These are phyloP conservation scores for Tapirus terrestris DNA, from an alignment of 2,113 vertebrate genomes.

Conservation along the genomic window DNA sequence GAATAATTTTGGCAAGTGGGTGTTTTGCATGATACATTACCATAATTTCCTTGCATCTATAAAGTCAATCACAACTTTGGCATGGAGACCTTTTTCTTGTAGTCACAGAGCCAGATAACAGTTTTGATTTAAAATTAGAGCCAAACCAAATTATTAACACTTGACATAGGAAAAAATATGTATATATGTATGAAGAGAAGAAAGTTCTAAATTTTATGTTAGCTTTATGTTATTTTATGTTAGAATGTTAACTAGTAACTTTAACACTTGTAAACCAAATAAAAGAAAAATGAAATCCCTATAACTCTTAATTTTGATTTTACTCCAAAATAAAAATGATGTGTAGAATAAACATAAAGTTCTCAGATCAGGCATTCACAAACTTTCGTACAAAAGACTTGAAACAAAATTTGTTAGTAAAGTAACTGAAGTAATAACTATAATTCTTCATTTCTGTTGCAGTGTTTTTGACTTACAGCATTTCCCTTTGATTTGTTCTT, in stretches of 20 bases:
- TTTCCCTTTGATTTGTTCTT: neutral
- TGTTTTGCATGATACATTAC: constrained; percentile 88
- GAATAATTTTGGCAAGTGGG: constrained; percentile 89
- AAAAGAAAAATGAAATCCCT: neutral
- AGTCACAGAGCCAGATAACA: constrained; percentile 80
- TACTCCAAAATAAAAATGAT: neutral
- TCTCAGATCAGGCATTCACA: neutral
- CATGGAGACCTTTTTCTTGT: constrained; percentile 78
- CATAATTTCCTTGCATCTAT: constrained; percentile 88
- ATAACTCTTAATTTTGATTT: constrained; percentile 19
- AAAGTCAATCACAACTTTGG: constrained; percentile 89
- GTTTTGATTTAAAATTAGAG: constrained; percentile 78
- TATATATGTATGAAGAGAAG: neutral
- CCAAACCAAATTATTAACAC: constrained; percentile 71
- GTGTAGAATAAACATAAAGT: neutral
- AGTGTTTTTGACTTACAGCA: neutral
- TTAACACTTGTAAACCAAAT: neutral
- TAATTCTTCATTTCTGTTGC: neutral
- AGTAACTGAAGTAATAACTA: neutral
- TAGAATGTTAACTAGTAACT: neutral
- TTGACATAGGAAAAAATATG: constrained; percentile 56
- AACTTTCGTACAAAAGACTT: neutral
- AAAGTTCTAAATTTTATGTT: neutral
- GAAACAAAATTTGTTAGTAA: neutral
- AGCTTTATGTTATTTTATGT: neutral